Conservation (phyloP, 2,888 invertebrate genomes). For the Tanypteryx hageni region DNA sequence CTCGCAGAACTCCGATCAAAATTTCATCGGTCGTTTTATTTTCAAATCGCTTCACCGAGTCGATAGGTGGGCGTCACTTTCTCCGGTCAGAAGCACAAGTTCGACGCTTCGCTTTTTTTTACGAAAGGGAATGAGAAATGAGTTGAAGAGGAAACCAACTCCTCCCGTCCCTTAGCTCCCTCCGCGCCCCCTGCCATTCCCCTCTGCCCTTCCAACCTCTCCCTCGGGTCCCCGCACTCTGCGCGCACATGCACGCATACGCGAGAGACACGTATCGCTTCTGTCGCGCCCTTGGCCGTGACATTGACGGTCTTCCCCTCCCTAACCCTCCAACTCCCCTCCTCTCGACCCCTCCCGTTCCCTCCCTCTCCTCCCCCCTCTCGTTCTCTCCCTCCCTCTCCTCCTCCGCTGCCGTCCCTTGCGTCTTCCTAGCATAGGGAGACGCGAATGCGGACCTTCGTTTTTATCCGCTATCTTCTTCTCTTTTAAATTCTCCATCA, state of each 20-base stretch:
- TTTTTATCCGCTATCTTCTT: too few species aligned
- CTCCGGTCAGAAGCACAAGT: background rate
- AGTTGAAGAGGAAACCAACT: background rate
- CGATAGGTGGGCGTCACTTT: background rate
- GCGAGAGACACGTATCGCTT: background rate
- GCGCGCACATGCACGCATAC: background rate
- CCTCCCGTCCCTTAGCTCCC: background rate
- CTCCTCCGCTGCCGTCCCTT: too few species aligned
- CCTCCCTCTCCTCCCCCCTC: background rate
- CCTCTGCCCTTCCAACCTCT: background rate
- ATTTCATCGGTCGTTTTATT: background rate
- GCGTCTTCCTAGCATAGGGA: too few species aligned
- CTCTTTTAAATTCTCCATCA: too few species aligned
- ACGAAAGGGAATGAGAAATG: background rate
- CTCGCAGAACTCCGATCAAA: background rate
- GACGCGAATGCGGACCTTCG: too few species aligned
- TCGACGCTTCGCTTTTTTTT: background rate
- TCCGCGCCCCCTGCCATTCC: background rate
- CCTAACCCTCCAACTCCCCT: background rate
- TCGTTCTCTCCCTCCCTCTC: background rate
- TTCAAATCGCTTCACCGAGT: background rate
- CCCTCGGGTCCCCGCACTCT: background rate
- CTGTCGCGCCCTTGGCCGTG: conserved; percentile 50
- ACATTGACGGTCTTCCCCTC: conserved; percentile 29
- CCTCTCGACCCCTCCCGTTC: background rate